A percentile compares a stretch with the other conserved stretches of the same genome.
phyloP scores from a whole-genome alignment of 2,888 invertebrate species.

The Eupelmus urozonus region DNA sequence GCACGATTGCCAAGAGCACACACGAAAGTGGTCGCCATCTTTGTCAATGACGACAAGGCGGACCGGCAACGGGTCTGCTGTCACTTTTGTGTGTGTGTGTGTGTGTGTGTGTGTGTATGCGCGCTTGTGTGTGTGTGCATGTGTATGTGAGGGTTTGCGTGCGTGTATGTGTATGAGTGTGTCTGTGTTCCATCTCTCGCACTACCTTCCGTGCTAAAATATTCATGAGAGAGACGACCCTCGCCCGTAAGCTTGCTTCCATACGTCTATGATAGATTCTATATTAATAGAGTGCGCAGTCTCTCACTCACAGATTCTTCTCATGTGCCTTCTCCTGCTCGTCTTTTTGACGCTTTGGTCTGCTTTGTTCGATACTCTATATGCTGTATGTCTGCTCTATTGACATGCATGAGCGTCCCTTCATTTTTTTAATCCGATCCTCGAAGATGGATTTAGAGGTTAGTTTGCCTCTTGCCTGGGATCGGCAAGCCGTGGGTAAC shows the following conservation, averaged over 20 bases:
- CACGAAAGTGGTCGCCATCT: conserved; percentile 21
- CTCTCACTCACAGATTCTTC: conserved; percentile 1
- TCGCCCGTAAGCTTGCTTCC: not conserved
- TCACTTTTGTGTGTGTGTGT: not conserved
- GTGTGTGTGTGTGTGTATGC: not conserved
- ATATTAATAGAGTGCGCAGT: conserved; percentile 33
- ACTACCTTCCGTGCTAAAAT: conserved; percentile 24
- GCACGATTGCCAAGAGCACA: conserved; percentile 38
- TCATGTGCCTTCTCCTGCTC: not conserved
- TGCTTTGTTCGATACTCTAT: not conserved
- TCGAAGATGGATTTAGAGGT: not conserved
- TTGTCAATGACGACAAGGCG: conserved; percentile 18
- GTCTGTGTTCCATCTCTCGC: not conserved
- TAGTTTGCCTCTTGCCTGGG: not conserved
- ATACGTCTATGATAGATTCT: conserved; percentile 45
- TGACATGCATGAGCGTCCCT: not conserved
- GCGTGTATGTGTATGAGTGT: not conserved
- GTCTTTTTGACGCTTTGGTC: not conserved
- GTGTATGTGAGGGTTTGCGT: not conserved
- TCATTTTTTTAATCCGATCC: too few relatives aligned
- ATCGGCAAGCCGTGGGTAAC: not conserved
- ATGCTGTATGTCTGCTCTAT: not conserved
- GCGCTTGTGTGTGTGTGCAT: not conserved
- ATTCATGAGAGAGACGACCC: conserved; percentile 39
- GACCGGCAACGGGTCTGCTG: not conserved